A percentile compares a stretch with the other conserved stretches of the same genome.
Conservation (phyloP, 2,888 invertebrate species). For the Pelosia muscerda region DNA sequence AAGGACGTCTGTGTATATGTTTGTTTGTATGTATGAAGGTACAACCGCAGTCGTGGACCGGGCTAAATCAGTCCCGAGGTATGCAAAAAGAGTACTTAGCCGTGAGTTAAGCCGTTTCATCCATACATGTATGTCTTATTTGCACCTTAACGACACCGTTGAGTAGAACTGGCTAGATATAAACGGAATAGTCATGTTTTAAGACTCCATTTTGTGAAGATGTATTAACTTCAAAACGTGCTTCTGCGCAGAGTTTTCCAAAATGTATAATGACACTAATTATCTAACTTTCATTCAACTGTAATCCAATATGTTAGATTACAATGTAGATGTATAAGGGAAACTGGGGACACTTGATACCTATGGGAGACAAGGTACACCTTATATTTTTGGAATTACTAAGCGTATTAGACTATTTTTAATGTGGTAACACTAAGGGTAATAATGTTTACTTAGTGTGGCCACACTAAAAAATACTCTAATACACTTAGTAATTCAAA, state of each 20-base stretch:
- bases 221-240: not conserved
- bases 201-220: not conserved
- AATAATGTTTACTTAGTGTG: too few relatives aligned
- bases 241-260: not conserved
- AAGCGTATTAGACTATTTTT: too few relatives aligned
- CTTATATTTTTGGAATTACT: too few relatives aligned
- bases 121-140: slow-evolving; percentile 10
- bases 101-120: not conserved
- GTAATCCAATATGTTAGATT: too few relatives aligned
- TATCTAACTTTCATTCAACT: too few relatives aligned
- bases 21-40: slow-evolving; percentile 14
- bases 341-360: too few relatives aligned
- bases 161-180: not conserved
- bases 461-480: too few relatives aligned
- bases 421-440: too few relatives aligned
- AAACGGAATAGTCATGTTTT: not conserved
- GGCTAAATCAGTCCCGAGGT: slow-evolving; percentile 55
- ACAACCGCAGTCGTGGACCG: slow-evolving; percentile 41
- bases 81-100: slow-evolving; percentile 50
- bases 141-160: slow-evolving; percentile 6
- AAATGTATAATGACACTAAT: not conserved
- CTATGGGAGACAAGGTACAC: too few relatives aligned
- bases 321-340: too few relatives aligned
- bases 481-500: too few relatives aligned
- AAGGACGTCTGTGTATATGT: slow-evolving; percentile 32